phyloP scores from a whole-genome alignment of 2,113 vertebrate genomes.

The Pedetes capensis region DNA sequence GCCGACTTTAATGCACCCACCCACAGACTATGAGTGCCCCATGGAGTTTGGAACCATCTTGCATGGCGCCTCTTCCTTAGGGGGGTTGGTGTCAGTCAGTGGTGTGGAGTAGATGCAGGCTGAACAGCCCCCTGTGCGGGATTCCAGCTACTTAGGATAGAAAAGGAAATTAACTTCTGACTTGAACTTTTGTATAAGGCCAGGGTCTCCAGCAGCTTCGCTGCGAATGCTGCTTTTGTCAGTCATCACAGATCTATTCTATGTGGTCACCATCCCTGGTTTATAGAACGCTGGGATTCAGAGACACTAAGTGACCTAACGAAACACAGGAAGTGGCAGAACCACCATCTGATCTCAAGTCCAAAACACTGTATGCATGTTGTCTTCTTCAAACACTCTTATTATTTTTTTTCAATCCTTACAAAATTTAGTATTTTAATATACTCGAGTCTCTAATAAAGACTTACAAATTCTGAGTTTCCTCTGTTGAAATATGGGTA shows the following conservation, averaged over 20 bases:
- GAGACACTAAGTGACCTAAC: background rate
- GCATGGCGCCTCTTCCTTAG: accelerated
- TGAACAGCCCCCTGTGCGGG: background rate
- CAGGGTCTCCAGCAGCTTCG: background rate
- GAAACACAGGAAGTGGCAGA: background rate
- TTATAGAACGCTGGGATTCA: background rate
- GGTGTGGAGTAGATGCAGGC: accelerated
- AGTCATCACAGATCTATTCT: background rate
- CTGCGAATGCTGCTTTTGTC: background rate
- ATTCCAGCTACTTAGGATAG: too few species aligned
- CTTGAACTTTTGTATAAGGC: background rate
- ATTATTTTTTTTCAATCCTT: background rate
- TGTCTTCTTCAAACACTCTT: background rate
- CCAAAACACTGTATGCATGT: background rate
- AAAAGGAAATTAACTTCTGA: background rate
- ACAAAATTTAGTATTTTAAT: background rate
- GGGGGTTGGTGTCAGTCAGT: too few species aligned
- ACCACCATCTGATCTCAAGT: background rate
- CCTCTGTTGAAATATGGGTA: background rate
- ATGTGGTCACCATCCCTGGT: background rate
- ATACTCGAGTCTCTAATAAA: background rate
- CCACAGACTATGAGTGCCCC: accelerated
- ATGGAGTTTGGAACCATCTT: background rate
- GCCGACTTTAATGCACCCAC: background rate
- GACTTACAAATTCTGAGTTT: background rate